Evolutionary conservation across 1,140 invertebrate species (phyloP).

Genomic region (Bombus impatiens): DNA sequence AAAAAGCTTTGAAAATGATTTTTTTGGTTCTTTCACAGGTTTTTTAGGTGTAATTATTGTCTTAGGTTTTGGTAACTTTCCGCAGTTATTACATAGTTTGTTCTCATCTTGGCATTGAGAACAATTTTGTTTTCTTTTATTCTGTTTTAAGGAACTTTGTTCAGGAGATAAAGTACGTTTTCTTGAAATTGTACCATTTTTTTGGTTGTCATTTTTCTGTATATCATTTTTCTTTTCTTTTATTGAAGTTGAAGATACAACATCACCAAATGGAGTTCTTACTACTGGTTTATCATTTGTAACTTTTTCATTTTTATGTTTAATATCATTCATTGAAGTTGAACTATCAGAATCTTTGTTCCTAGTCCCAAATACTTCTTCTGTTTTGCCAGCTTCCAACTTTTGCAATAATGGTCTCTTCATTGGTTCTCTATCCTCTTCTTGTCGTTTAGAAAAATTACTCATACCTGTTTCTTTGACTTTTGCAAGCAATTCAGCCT

Average conservation of each 20-base stretch:
- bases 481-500: slow-evolving; percentile 68
- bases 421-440: slow-evolving; percentile 60
- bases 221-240: slow-evolving; percentile 39
- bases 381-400: slow-evolving; percentile 70
- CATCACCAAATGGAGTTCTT: slow-evolving; percentile 71
- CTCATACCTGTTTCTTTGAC: slow-evolving; percentile 65
- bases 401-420: slow-evolving; percentile 74
- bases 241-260: slow-evolving; percentile 41
- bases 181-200: slow-evolving; percentile 28
- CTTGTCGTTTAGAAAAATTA: slow-evolving; percentile 72
- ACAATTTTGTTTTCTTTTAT: slow-evolving; percentile 61
- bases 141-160: slow-evolving; percentile 18
- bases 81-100: slow-evolving; percentile 71
- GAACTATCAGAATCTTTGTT: slow-evolving; percentile 20
- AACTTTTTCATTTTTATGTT: background rate
- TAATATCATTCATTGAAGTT: background rate
- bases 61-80: slow-evolving; percentile 44
- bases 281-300: slow-evolving; percentile 14
- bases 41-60: slow-evolving; percentile 20
- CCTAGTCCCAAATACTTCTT: slow-evolving; percentile 68
- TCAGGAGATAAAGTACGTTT: slow-evolving; percentile 55
- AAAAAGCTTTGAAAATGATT: slow-evolving; percentile 76
- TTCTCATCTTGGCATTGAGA: slow-evolving; percentile 63
- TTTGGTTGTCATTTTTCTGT: slow-evolving; percentile 8
- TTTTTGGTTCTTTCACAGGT: slow-evolving; percentile 49